These are phyloP conservation scores for Siniperca obscura DNA, from an alignment of 2,797 vertebrate species.

Conservation along the genomic window DNA sequence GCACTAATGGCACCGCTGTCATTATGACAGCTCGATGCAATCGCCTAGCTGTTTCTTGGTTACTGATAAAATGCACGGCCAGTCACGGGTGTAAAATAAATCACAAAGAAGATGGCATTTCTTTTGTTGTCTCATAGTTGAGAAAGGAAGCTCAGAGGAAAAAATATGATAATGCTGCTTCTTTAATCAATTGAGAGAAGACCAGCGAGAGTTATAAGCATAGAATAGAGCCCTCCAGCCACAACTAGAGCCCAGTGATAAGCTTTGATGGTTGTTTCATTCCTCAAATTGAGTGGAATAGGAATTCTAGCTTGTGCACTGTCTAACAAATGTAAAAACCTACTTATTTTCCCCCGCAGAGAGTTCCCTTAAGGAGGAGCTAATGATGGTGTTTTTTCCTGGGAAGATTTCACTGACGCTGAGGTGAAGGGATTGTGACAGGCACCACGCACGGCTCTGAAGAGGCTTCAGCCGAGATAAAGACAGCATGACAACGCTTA, in stretches of 20 bases:
- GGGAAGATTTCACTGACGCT: constrained; percentile 56
- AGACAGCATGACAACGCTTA: constrained; percentile 40
- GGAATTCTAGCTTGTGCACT: constrained; percentile 41
- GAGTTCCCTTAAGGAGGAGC: constrained; percentile 44
- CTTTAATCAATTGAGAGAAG: constrained; percentile 61
- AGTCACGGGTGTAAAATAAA: constrained; percentile 49
- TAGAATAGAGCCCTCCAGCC: constrained; percentile 39
- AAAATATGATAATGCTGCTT: constrained; percentile 24
- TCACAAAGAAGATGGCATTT: constrained; percentile 47
- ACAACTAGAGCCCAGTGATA: constrained; percentile 29
- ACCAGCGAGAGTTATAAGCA: constrained; percentile 38
- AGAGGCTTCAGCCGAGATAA: constrained; percentile 56
- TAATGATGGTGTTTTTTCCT: constrained; percentile 63
- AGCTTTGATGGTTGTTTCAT: constrained; percentile 45
- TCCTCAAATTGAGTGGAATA: constrained; percentile 61
- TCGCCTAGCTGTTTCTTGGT: constrained; percentile 29
- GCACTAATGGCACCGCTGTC: constrained; percentile 56
- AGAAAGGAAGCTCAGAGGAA: constrained; percentile 12
- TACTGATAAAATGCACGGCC: constrained; percentile 56
- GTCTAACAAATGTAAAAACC: constrained; percentile 52
- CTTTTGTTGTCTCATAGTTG: constrained; percentile 38
- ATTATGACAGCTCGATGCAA: constrained; percentile 52
- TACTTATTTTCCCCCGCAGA: constrained; percentile 25
- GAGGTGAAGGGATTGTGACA: constrained; percentile 64
- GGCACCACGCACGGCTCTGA: constrained; percentile 30